These are phyloP conservation scores for Delphinus delphis DNA, from an alignment of 2,113 vertebrate species.

Conservation along the genomic window DNA sequence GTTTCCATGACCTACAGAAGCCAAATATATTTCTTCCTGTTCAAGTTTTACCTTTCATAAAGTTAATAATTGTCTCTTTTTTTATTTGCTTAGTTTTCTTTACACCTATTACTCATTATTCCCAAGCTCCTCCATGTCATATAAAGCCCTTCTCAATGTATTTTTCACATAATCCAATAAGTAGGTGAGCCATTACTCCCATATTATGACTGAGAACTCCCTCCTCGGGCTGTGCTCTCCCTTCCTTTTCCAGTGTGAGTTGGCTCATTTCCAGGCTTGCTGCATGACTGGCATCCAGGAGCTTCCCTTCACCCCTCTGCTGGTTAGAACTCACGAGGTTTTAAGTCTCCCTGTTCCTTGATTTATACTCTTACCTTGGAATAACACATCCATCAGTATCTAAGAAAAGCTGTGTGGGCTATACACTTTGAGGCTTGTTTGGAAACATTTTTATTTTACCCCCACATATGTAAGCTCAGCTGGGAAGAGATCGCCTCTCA, in stretches of 20 bases:
- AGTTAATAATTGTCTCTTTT: not conserved
- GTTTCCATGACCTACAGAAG: not conserved
- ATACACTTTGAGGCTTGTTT: not conserved
- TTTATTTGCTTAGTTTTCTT: not conserved
- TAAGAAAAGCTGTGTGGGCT: not conserved
- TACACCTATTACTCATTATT: not conserved
- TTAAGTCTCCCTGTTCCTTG: not conserved
- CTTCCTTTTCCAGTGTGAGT: not conserved
- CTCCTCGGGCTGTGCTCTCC: not conserved
- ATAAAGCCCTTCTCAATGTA: not conserved
- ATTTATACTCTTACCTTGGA: not conserved
- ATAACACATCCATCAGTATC: not conserved
- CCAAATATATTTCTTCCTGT: not conserved
- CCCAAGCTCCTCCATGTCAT: not conserved
- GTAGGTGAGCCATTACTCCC: not conserved
- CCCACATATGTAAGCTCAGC: not conserved
- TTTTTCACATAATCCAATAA: not conserved
- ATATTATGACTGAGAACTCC: not conserved
- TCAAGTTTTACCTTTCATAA: not conserved
- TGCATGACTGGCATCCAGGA: not conserved
- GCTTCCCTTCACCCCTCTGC: not conserved
- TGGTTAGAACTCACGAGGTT: not conserved
- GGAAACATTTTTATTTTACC: not conserved
- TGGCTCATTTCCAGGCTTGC: not conserved
- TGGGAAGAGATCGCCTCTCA: not conserved